phyloP scores from a whole-genome alignment of 2,797 vertebrate genomes.

The Ptychadena robeensis region DNA sequence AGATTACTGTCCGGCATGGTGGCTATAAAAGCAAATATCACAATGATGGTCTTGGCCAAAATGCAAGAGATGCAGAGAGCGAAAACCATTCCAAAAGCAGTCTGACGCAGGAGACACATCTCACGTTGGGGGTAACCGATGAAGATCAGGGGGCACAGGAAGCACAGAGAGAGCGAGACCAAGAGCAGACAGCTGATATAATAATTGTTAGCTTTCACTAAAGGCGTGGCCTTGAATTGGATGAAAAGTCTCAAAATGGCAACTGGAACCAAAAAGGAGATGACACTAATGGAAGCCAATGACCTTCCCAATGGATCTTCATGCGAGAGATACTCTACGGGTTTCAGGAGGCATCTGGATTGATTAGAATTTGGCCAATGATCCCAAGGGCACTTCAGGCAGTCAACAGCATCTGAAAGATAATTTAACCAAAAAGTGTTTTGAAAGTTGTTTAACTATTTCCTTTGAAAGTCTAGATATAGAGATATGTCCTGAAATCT shows the following conservation, averaged over 20 bases:
- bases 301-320: constrained; percentile 30
- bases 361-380: constrained; percentile 35
- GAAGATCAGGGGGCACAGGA: constrained; percentile 48
- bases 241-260: constrained; percentile 40
- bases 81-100: constrained; percentile 45
- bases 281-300: constrained; percentile 1
- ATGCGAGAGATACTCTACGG: constrained; percentile 36
- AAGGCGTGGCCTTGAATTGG: constrained; percentile 22
- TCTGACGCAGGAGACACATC: constrained; percentile 40
- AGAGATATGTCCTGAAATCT: no score
- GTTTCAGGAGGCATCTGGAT: constrained; percentile 23
- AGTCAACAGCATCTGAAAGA: constrained; percentile 32
- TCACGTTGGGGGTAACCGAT: constrained; percentile 31
- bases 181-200: constrained; percentile 45
- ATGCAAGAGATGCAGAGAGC: constrained; percentile 46
- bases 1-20: constrained; percentile 38
- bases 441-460: no score
- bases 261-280: constrained; percentile 28
- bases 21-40: constrained; percentile 51
- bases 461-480: no score
- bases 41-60: constrained; percentile 55
- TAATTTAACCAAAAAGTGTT: no score
- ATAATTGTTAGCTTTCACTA: constrained; percentile 55
- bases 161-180: constrained; percentile 30
- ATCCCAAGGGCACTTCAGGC: constrained; percentile 32